A percentile compares a stretch with the other conserved stretches of the same genome.
Conservation (phyloP, 2,888 invertebrate species). For the Melinaea marsaeus region DNA sequence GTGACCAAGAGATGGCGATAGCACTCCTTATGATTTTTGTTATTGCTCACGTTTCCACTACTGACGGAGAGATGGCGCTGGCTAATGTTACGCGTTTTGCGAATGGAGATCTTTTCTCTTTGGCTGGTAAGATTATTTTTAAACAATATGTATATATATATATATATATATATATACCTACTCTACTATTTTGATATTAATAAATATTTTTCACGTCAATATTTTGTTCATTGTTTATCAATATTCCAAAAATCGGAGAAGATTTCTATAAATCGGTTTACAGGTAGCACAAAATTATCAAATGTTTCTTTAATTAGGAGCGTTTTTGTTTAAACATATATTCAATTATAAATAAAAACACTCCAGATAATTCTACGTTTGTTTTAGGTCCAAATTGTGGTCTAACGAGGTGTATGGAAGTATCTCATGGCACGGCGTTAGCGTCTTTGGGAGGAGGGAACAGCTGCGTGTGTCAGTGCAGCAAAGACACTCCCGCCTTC, state of each 20-base stretch:
- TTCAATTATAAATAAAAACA: background rate
- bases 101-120: conserved; percentile 78
- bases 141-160: background rate
- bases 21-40: conserved; percentile 42
- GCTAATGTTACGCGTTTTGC: conserved; percentile 78
- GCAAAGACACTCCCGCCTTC: conserved; percentile 81
- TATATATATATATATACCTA: background rate
- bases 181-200: background rate
- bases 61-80: conserved; percentile 60
- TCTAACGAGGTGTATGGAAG: conserved; percentile 80
- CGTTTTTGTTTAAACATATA: conserved; percentile 2
- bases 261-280: too few relatives aligned
- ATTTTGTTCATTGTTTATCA: too few relatives aligned
- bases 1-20: conserved; percentile 53
- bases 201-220: background rate
- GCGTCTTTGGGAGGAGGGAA: conserved; percentile 64
- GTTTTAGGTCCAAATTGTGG: conserved; percentile 75
- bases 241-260: too few relatives aligned
- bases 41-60: conserved; percentile 39
- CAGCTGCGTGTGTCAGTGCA: conserved; percentile 83
- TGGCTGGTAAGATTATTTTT: conserved; percentile 61
- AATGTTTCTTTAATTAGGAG: too few relatives aligned
- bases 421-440: conserved; percentile 81
- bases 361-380: background rate
- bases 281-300: too few relatives aligned